A percentile compares a stretch with the other conserved stretches of the same genome.
Evolutionary conservation across 1,140 invertebrate species (phyloP).

Genomic region (Drosophila lacertosa): DNA sequence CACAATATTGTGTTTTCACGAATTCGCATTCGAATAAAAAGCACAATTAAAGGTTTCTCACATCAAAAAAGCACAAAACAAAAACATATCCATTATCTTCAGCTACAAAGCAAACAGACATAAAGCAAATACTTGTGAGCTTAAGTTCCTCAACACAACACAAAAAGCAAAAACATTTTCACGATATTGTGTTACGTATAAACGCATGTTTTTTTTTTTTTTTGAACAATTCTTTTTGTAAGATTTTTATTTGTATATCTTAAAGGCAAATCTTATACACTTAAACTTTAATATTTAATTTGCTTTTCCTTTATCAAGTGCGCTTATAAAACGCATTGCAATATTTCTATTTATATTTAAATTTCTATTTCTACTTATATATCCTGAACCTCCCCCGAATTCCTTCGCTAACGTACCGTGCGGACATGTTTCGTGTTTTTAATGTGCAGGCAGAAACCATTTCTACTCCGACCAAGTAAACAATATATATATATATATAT

Average conservation of each 20-base stretch:
- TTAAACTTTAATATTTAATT: conserved; percentile 48
- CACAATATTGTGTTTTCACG: conserved; percentile 24
- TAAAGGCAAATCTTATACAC: conserved; percentile 28
- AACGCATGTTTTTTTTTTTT: conserved; percentile 4
- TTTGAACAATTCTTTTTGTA: too few species aligned
- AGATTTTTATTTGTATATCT: conserved; percentile 14
- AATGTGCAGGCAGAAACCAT: conserved; percentile 35
- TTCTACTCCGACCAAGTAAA: conserved; percentile 70
- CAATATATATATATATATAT: conserved; percentile 34
- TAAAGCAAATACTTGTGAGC: conserved; percentile 7
- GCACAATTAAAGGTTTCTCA: conserved; percentile 38
- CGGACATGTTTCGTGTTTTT: conserved; percentile 57
- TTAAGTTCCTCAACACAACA: conserved; percentile 16
- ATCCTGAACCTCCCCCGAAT: neutral
- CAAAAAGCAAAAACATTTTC: neutral
- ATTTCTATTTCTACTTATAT: conserved; percentile 19
- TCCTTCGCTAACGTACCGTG: conserved; percentile 26
- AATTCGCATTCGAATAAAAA: conserved; percentile 1
- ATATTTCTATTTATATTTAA: conserved; percentile 49
- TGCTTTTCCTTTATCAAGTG: conserved; percentile 56
- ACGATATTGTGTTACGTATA: conserved; percentile 21
- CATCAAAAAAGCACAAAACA: conserved; percentile 35
- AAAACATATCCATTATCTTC: conserved; percentile 36
- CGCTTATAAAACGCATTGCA: conserved; percentile 79
- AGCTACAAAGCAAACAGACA: conserved; percentile 18